A percentile compares a stretch with the other conserved stretches of the same genome.
These are phyloP conservation scores for Agelastica alni DNA, from an alignment of 2,888 invertebrate species.

Conservation along the genomic window DNA sequence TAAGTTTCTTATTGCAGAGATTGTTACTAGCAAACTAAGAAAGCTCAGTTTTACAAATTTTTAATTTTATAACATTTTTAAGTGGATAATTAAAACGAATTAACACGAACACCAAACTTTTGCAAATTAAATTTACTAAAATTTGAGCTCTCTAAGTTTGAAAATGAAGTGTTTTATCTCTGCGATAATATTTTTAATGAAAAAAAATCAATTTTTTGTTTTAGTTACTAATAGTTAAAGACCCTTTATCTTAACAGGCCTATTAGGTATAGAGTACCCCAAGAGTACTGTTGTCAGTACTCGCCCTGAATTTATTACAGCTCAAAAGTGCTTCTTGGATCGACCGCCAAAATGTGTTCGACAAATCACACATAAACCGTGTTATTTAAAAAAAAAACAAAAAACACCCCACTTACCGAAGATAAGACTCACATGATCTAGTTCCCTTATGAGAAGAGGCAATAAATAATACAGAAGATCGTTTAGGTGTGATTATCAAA, in stretches of 20 bases:
- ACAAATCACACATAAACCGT: conserved; percentile 7
- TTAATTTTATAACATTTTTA: too few relatives aligned
- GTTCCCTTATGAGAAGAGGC: conserved; percentile 14
- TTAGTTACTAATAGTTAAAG: conserved; percentile 25
- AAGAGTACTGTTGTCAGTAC: conserved; percentile 24
- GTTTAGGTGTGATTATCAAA: conserved; percentile 10
- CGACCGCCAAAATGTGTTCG: conserved; percentile 15
- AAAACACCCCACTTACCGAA: conserved; percentile 15
- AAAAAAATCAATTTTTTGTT: conserved; percentile 18
- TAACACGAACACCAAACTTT: too few relatives aligned
- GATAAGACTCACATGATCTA: conserved; percentile 5
- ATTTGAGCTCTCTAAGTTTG: too few relatives aligned
- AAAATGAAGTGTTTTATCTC: conserved; percentile 4
- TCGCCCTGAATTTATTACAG: conserved; percentile 47
- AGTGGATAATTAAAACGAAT: too few relatives aligned
- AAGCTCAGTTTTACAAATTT: conserved; percentile 11
- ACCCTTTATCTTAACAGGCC: conserved; percentile 27
- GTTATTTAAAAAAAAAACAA: not conserved
- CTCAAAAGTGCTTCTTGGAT: conserved; percentile 35
- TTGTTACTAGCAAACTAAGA: not conserved
- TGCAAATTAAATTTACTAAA: too few relatives aligned
- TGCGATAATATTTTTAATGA: conserved; percentile 24
- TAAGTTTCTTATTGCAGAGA: conserved; percentile 6
- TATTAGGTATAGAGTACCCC: conserved; percentile 16
- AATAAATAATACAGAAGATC: conserved; percentile 7